These are phyloP conservation scores for Daboia siamensis DNA, from an alignment of 2,113 vertebrate species.

Conservation along the genomic window DNA sequence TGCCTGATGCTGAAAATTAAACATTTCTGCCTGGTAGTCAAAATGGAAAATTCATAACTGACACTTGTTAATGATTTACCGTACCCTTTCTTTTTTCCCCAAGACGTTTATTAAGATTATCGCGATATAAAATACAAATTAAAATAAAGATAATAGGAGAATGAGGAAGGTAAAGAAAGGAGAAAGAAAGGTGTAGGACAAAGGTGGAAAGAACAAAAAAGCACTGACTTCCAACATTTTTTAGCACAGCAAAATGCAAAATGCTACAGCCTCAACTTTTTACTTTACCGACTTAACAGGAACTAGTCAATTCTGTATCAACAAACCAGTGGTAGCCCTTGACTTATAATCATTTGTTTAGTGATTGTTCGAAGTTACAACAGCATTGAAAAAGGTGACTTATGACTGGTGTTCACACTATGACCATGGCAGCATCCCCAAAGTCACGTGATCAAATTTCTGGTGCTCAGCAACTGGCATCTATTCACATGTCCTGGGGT, in stretches of 20 bases:
- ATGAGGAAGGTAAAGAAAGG: not conserved
- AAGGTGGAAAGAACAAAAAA: not conserved
- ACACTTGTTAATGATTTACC: not conserved
- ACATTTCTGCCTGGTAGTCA: not conserved
- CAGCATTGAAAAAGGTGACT: not conserved
- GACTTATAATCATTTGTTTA: not conserved
- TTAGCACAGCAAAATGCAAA: not conserved
- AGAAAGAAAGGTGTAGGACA: not conserved
- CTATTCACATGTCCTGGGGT: not conserved
- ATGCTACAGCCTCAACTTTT: not conserved
- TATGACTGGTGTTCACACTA: not conserved
- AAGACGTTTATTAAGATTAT: not conserved
- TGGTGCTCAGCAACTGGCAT: not conserved
- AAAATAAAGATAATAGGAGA: not conserved
- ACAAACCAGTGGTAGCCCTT: not conserved
- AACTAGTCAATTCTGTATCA: not conserved
- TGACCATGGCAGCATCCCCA: not conserved
- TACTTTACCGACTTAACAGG: not conserved
- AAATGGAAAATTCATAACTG: not conserved
- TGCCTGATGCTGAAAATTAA: not conserved
- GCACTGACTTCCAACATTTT: not conserved
- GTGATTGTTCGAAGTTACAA: not conserved
- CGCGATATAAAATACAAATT: not conserved
- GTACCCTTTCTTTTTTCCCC: not conserved
- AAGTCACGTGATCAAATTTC: not conserved